Conservation (phyloP, 2,888 invertebrate genomes). For the Drosophila nr. perissopoda region DNA sequence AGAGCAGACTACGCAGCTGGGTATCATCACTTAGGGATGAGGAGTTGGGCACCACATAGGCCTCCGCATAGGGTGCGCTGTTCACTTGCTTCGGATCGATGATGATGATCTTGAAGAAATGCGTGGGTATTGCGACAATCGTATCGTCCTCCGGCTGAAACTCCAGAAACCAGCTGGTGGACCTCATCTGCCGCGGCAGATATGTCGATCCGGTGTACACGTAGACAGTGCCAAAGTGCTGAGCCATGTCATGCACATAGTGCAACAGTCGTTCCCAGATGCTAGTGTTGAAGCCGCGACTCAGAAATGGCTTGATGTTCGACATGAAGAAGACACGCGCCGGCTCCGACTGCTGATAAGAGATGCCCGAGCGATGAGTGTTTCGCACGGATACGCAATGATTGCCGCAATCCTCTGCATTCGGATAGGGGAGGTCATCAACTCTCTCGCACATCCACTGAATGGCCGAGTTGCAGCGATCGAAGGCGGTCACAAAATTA, state of each 20-base stretch:
- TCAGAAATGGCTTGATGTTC: conserved; percentile 66
- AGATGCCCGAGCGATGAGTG: not conserved
- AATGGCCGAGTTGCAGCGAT: conserved; percentile 68
- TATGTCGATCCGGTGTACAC: conserved; percentile 73
- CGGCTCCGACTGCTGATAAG: conserved; percentile 63
- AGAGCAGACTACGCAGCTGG: conserved; percentile 50
- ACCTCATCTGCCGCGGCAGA: conserved; percentile 53
- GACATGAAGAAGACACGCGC: conserved; percentile 68
- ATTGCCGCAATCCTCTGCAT: not conserved
- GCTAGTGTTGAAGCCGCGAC: conserved; percentile 55
- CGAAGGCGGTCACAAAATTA: conserved; percentile 69
- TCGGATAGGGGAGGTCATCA: conserved; percentile 18
- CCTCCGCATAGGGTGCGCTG: conserved; percentile 68
- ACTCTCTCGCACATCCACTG: conserved; percentile 71
- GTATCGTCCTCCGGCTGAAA: conserved; percentile 60
- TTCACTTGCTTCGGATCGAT: conserved; percentile 48
- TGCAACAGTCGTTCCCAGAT: conserved; percentile 59
- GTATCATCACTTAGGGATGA: conserved; percentile 40
- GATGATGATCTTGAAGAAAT: conserved; percentile 68
- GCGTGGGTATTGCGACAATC: conserved; percentile 72
- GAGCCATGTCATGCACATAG: conserved; percentile 52
- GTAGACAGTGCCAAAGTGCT: conserved; percentile 49
- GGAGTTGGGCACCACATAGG: conserved; percentile 66
- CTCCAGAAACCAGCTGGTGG: conserved; percentile 65
- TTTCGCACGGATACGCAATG: conserved; percentile 10